Conservation (phyloP, 2,113 vertebrate genomes). For the Sporophila hypoxantha region DNA sequence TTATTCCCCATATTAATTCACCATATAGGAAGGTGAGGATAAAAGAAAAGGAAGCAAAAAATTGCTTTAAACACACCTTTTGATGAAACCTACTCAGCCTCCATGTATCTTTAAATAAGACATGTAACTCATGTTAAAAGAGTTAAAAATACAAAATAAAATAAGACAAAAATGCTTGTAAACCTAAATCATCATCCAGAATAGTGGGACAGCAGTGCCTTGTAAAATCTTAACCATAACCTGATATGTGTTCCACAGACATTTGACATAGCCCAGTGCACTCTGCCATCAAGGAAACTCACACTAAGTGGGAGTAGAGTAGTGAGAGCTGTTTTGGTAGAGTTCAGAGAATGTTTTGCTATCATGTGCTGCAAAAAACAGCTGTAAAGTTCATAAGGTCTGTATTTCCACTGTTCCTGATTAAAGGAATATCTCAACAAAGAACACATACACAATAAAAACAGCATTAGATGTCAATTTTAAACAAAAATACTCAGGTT, state of each 20-base stretch:
- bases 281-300: not conserved
- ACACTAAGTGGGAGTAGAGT: not conserved
- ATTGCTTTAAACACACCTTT: not conserved
- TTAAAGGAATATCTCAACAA: not conserved
- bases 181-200: not conserved
- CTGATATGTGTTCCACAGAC: accelerated
- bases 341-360: not conserved
- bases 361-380: not conserved
- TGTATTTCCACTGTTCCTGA: not conserved
- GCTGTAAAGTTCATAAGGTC: not conserved
- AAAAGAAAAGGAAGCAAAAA: not conserved
- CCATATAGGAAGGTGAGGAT: not conserved
- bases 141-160: not conserved
- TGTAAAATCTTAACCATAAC: not conserved
- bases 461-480: not conserved
- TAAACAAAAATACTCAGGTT: not conserved
- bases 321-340: not conserved
- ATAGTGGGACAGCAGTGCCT: not conserved
- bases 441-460: not conserved
- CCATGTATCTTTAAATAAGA: not conserved
- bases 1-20: not conserved
- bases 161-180: not conserved
- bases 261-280: not conserved
- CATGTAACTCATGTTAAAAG: not conserved
- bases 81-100: not conserved